phyloP scores from a whole-genome alignment of 2,113 vertebrate species.

The Cyprinodon brontotheroides region DNA sequence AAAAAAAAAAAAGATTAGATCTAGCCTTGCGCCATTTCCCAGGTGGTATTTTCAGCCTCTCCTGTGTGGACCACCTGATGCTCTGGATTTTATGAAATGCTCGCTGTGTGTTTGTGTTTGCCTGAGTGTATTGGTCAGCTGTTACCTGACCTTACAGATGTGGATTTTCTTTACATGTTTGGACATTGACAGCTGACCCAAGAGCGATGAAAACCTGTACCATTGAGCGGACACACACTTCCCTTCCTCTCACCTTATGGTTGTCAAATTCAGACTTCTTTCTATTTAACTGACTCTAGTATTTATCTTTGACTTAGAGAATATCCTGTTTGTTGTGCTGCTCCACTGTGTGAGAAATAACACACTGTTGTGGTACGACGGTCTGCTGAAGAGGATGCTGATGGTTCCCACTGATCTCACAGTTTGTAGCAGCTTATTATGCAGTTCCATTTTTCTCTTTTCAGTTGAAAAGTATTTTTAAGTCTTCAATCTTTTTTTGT shows the following conservation, averaged over 20 bases:
- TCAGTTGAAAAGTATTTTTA: no score
- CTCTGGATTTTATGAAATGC: constrained; percentile 36
- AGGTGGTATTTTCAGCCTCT: constrained; percentile 53
- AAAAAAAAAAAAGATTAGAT: constrained; percentile 63
- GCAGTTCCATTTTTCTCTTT: no score
- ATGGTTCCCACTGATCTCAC: no score
- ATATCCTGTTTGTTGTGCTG: constrained; percentile 35
- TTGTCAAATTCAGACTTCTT: not conserved
- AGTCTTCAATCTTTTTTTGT: no score
- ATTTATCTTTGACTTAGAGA: constrained; percentile 5
- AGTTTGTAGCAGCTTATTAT: no score
- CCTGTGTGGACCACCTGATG: constrained; percentile 54
- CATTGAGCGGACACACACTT: not conserved
- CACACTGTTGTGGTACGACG: not conserved
- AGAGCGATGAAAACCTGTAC: constrained; percentile 33
- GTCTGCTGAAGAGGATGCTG: no score
- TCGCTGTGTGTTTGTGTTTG: constrained; percentile 15
- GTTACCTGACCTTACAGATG: constrained; percentile 25
- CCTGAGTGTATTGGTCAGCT: not conserved
- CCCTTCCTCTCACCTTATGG: not conserved
- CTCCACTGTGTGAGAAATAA: constrained; percentile 46
- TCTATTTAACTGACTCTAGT: constrained; percentile 12
- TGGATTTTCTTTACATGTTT: constrained; percentile 37
- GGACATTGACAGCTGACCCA: constrained; percentile 20
- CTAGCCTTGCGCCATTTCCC: constrained; percentile 58